Conservation (phyloP, 2,113 vertebrate species). For the Anthoscopus minutus region DNA sequence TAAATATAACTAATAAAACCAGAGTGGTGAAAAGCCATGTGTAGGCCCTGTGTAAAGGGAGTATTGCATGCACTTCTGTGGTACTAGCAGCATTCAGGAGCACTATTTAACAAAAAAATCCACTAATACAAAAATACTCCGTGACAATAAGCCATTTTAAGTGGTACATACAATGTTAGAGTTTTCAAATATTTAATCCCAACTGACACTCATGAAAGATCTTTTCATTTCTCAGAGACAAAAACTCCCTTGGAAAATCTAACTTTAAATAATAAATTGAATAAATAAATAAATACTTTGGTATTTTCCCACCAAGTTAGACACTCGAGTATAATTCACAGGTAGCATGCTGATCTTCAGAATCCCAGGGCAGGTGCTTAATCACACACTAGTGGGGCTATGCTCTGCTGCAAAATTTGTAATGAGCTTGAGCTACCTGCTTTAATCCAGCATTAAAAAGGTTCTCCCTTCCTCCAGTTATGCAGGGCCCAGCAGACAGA, state of each 20-base stretch:
- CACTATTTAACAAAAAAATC: not conserved
- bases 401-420: not conserved
- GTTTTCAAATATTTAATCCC: not conserved
- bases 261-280: not conserved
- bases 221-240: not conserved
- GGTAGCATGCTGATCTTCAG: not conserved
- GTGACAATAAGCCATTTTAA: not conserved
- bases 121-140: not conserved
- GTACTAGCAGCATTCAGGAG: not conserved
- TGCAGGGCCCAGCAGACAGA: not conserved
- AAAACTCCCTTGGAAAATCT: not conserved
- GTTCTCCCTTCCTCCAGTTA: not conserved
- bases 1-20: slow-evolving; percentile 43
- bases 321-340: not conserved
- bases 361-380: not conserved
- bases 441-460: not conserved
- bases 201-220: not conserved
- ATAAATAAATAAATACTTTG: not conserved
- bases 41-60: not conserved
- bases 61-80: not conserved
- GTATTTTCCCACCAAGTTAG: not conserved
- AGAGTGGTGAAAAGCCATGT: not conserved
- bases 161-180: not conserved
- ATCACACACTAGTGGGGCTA: not conserved
- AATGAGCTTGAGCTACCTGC: not conserved